phyloP scores from a whole-genome alignment of 2,113 vertebrate species.

The Uropsilus gracilis region DNA sequence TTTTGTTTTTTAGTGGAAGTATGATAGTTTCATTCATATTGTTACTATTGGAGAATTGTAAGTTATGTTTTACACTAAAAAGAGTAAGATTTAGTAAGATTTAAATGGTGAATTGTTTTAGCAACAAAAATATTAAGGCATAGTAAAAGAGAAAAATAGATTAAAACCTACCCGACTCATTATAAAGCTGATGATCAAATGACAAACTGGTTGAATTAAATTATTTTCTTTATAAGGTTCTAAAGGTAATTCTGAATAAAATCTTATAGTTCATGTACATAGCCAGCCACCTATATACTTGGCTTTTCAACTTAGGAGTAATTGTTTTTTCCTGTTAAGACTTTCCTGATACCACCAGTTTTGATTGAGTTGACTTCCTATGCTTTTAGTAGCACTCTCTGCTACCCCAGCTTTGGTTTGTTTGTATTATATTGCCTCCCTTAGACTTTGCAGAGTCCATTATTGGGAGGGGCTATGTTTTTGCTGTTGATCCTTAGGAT shows the following conservation, averaged over 20 bases:
- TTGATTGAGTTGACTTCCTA: not conserved
- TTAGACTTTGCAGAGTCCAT: not conserved
- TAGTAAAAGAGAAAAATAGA: not conserved
- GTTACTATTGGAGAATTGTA: not conserved
- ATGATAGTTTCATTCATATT: not conserved
- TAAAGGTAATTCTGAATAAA: not conserved
- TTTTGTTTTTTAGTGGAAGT: not conserved
- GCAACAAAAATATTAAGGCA: not conserved
- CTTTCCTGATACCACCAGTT: not conserved
- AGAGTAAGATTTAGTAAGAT: not conserved
- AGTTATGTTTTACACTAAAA: conserved; percentile 33
- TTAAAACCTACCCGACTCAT: not conserved
- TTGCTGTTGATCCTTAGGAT: not conserved
- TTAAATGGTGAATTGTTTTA: not conserved
- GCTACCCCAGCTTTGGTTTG: not conserved
- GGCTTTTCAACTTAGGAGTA: not conserved
- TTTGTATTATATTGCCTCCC: not conserved
- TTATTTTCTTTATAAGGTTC: not conserved
- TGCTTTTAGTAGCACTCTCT: not conserved
- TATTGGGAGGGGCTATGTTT: not conserved
- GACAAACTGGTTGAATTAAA: not conserved
- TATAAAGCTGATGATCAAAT: conserved; percentile 8
- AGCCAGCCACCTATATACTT: not conserved
- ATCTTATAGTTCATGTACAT: not conserved
- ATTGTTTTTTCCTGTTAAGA: not conserved